Evolutionary conservation across 2,797 vertebrate species (phyloP).

Genomic region (Helarctos malayanus): DNA sequence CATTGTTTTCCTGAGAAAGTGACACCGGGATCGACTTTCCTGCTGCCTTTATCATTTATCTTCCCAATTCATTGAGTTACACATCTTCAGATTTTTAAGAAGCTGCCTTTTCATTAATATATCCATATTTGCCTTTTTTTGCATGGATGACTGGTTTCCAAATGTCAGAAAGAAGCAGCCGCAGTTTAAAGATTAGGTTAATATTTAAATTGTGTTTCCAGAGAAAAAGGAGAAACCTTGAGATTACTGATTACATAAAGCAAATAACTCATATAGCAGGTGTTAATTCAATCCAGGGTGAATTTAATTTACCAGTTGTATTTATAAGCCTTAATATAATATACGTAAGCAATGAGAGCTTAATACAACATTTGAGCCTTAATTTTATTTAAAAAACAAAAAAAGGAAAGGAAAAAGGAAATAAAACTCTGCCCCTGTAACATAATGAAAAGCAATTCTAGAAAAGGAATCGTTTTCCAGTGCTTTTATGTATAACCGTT

Average conservation of each 20-base stretch:
- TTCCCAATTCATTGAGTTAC: slow-evolving; percentile 78
- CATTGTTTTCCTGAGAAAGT: slow-evolving; percentile 69
- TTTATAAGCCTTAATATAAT: slow-evolving; percentile 84
- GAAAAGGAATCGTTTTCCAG: slow-evolving; percentile 55
- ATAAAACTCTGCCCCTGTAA: slow-evolving; percentile 59
- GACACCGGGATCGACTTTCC: slow-evolving; percentile 49
- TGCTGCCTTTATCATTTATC: slow-evolving; percentile 39
- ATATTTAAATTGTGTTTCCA: slow-evolving; percentile 85
- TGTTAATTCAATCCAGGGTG: slow-evolving; percentile 84
- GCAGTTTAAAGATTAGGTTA: slow-evolving; percentile 82
- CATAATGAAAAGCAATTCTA: slow-evolving; percentile 24
- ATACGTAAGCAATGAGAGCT: slow-evolving; percentile 82
- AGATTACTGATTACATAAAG: slow-evolving; percentile 80
- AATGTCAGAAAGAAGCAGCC: slow-evolving; percentile 82
- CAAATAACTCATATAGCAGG: slow-evolving; percentile 84
- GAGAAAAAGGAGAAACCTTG: slow-evolving; percentile 78
- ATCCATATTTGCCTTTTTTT: slow-evolving; percentile 82
- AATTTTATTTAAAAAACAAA: slow-evolving; percentile 71
- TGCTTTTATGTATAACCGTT: background rate
- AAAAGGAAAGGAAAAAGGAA: background rate
- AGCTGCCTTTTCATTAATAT: slow-evolving; percentile 75
- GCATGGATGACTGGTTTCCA: slow-evolving; percentile 76
- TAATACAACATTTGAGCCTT: slow-evolving; percentile 83
- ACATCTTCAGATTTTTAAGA: slow-evolving; percentile 76
- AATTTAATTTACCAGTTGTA: slow-evolving; percentile 84